phyloP scores from a whole-genome alignment of 2,888 invertebrate species.

The Scaptodrosophila latifasciaeformis region DNA sequence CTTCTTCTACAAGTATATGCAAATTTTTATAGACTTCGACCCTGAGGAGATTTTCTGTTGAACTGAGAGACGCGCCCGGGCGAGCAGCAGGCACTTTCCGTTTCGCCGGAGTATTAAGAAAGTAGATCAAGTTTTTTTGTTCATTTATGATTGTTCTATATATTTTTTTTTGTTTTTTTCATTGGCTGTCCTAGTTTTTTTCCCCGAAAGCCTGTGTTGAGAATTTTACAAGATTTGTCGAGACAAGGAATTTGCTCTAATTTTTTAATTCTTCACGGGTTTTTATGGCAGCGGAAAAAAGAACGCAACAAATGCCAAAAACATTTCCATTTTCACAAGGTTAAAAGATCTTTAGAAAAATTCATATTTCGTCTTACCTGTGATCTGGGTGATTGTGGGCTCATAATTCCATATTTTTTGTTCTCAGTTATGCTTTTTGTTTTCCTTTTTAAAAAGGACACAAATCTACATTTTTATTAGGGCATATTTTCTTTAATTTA shows the following conservation, averaged over 20 bases:
- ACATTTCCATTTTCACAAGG: slow-evolving; percentile 50
- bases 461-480: slow-evolving; percentile 44
- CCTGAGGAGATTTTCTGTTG: slow-evolving; percentile 40
- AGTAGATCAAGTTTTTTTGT: slow-evolving; percentile 73
- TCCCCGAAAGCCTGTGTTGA: slow-evolving; percentile 52
- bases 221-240: background rate
- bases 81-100: slow-evolving; percentile 27
- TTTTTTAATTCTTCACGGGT: slow-evolving; percentile 67
- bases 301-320: slow-evolving; percentile 16
- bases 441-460: background rate
- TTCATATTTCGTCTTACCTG: slow-evolving; percentile 60
- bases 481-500: slow-evolving; percentile 26
- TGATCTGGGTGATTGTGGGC: slow-evolving; percentile 59
- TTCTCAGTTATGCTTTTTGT: slow-evolving; percentile 34
- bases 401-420: slow-evolving; percentile 42
- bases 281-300: slow-evolving; percentile 53
- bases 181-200: slow-evolving; percentile 57
- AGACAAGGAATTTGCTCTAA: slow-evolving; percentile 58
- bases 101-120: slow-evolving; percentile 53
- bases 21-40: slow-evolving; percentile 63
- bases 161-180: slow-evolving; percentile 33
- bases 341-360: too few species aligned
- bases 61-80: slow-evolving; percentile 23
- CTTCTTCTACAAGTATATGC: slow-evolving; percentile 42
- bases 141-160: slow-evolving; percentile 49